Evolutionary conservation across 2,113 vertebrate species (phyloP).

Genomic region (Siphamia tubifer): DNA sequence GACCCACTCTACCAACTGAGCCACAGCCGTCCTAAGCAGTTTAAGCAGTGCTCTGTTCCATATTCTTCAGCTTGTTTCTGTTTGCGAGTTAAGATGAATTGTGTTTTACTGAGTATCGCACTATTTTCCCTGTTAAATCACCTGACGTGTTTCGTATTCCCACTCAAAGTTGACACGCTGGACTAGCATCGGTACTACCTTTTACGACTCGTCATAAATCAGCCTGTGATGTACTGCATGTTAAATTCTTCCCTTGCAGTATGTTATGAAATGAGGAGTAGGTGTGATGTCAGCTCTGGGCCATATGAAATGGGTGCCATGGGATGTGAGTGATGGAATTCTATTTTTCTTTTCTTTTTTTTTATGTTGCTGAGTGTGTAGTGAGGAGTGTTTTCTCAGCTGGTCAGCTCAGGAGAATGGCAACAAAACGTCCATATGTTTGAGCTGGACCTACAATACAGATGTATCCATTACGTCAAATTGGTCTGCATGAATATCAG

Average conservation of each 20-base stretch:
- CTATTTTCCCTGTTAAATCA: slow-evolving; percentile 17
- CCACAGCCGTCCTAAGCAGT: too few relatives aligned
- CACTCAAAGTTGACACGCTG: slow-evolving; percentile 5
- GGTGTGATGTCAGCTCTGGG: slow-evolving; percentile 48
- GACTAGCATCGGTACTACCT: background rate
- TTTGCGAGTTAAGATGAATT: background rate
- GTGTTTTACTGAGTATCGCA: background rate
- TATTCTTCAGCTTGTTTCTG: slow-evolving; percentile 12
- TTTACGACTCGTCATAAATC: slow-evolving; percentile 48
- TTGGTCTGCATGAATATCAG: slow-evolving; percentile 5
- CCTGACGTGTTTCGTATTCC: slow-evolving; percentile 1
- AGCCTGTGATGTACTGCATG: slow-evolving; percentile 12
- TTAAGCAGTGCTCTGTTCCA: too few relatives aligned
- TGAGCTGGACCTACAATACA: slow-evolving; percentile 42
- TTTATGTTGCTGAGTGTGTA: slow-evolving; percentile 11
- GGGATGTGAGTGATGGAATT: slow-evolving; percentile 39
- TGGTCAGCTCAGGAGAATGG: slow-evolving; percentile 45
- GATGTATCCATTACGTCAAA: slow-evolving; percentile 51
- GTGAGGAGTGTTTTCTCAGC: slow-evolving; percentile 64
- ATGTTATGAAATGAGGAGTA: slow-evolving; percentile 40
- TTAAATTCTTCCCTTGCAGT: slow-evolving; percentile 24
- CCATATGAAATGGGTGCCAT: slow-evolving; percentile 37
- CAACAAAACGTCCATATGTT: slow-evolving; percentile 42
- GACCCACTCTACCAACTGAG: too few relatives aligned
- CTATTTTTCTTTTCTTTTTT: background rate